Conservation (phyloP, 1,140 invertebrate species). For the Armadillidium nasatum region DNA sequence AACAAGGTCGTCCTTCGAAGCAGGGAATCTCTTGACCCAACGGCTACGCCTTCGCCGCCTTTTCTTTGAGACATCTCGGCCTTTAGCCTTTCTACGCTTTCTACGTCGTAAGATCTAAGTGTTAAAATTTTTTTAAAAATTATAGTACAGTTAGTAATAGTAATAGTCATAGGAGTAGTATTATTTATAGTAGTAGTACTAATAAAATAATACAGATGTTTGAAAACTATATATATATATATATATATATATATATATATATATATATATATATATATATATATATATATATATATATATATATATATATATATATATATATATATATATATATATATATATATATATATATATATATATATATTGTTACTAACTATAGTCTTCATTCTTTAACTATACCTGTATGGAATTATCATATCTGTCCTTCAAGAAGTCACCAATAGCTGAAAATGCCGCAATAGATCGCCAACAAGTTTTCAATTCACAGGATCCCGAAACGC, state of each 20-base stretch:
- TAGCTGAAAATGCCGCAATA: conserved; percentile 56
- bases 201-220: no score
- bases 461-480: conserved; percentile 62
- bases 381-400: no score
- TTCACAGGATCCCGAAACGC: conserved; percentile 63
- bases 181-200: no score
- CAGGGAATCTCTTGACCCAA: conserved; percentile 44
- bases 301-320: conserved; percentile 11
- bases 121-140: no score
- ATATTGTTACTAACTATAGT: no score
- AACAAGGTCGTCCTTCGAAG: conserved; percentile 56
- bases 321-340: conserved; percentile 11
- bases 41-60: conserved; percentile 47
- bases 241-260: no score
- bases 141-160: no score
- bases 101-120: conserved; percentile 39
- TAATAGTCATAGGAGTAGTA: no score
- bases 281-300: conserved; percentile 31
- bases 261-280: conserved; percentile 27
- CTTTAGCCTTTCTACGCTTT: conserved; percentile 48
- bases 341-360: conserved; percentile 11
- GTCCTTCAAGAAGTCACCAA: conserved; percentile 56
- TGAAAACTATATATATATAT: no score
- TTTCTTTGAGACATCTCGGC: conserved; percentile 45
- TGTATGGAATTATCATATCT: conserved; percentile 55